phyloP scores from a whole-genome alignment of 2,113 vertebrate genomes.

The Sigmodon hispidus region DNA sequence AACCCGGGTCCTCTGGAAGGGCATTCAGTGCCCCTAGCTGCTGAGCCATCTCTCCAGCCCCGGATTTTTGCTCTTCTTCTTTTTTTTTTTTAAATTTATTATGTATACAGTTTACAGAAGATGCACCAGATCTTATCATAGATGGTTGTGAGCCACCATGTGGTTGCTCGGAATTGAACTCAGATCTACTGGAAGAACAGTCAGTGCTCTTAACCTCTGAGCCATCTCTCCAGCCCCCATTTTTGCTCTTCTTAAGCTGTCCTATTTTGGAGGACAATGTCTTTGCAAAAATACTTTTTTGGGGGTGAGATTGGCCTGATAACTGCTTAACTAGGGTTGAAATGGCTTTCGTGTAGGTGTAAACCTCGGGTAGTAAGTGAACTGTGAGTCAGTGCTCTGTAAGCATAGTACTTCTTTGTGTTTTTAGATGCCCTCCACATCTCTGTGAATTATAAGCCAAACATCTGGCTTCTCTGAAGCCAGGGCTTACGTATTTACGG shows the following conservation, averaged over 20 bases:
- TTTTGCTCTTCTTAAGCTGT: conserved; percentile 44
- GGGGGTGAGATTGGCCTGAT: conserved; percentile 59
- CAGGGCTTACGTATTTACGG: conserved; percentile 7
- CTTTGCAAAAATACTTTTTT: conserved; percentile 66
- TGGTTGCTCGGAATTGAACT: too few species aligned
- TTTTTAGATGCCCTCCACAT: neutral
- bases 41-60: too few species aligned
- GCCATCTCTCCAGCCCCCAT: too few species aligned
- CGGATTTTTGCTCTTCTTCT: too few species aligned
- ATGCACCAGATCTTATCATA: too few species aligned
- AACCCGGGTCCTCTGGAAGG: too few species aligned
- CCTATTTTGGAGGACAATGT: conserved; percentile 32
- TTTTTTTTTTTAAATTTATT: too few species aligned
- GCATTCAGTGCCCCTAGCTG: too few species aligned
- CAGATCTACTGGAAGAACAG: too few species aligned
- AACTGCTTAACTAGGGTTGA: conserved; percentile 60
- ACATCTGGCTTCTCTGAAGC: conserved; percentile 62
- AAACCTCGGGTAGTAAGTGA: conserved; percentile 60
- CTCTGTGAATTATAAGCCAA: conserved; percentile 59
- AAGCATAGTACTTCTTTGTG: conserved; percentile 1
- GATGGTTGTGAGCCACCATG: too few species aligned
- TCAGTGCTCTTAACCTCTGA: too few species aligned
- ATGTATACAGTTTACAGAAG: too few species aligned
- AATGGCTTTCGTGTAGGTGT: conserved; percentile 53
- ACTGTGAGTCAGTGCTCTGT: neutral